Evolutionary conservation across 2,113 vertebrate species (phyloP).

Genomic region (Stictonetta naevosa): DNA sequence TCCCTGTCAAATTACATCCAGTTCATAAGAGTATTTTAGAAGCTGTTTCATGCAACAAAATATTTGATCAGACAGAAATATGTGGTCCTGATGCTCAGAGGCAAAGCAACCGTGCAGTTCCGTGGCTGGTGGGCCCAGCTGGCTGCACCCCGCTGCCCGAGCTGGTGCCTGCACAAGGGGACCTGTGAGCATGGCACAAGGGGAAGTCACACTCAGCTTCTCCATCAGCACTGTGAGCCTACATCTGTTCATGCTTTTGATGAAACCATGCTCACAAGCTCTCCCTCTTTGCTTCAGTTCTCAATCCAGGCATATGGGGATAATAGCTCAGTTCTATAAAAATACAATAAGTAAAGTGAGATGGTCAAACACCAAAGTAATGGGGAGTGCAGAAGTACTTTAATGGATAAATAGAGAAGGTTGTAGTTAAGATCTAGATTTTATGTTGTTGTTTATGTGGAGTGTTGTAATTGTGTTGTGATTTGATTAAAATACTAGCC

Average conservation of each 20-base stretch:
- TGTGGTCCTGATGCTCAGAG: accelerated
- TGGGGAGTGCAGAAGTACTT: background rate
- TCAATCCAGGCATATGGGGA: background rate
- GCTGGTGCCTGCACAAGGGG: background rate
- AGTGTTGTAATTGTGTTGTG: background rate
- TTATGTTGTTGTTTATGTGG: background rate
- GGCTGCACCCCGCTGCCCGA: accelerated
- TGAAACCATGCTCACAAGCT: background rate
- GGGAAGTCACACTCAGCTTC: background rate
- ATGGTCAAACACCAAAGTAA: background rate
- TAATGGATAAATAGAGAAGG: background rate
- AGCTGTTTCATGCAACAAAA: background rate
- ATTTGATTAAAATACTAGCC: background rate
- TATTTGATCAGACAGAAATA: background rate
- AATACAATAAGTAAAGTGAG: background rate
- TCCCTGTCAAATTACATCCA: background rate
- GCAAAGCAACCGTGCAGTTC: background rate
- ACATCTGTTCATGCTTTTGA: background rate
- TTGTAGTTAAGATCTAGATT: background rate
- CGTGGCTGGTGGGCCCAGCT: background rate
- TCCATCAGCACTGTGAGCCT: background rate
- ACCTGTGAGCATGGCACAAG: accelerated
- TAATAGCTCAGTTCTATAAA: background rate
- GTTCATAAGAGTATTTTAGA: background rate
- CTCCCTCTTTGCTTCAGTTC: background rate